Evolutionary conservation across 2,797 vertebrate species (phyloP).

Genomic region (Anniella stebbinsi): DNA sequence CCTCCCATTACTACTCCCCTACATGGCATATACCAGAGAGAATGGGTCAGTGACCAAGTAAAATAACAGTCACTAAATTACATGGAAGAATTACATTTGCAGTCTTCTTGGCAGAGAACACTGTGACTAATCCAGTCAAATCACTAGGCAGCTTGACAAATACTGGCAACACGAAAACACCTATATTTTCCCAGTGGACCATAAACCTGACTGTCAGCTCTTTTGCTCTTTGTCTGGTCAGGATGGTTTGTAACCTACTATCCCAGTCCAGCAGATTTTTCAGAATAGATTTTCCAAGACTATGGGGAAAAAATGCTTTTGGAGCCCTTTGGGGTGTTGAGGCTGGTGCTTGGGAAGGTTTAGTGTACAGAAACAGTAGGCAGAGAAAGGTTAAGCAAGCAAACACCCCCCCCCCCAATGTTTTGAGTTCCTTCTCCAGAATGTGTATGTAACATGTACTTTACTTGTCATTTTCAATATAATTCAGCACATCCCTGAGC

Average conservation of each 20-base stretch:
- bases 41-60: neutral
- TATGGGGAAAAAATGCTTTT: neutral
- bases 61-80: neutral
- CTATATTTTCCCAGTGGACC: neutral
- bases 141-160: neutral
- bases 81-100: neutral
- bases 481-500: neutral
- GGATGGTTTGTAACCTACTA: neutral
- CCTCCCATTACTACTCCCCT: neutral
- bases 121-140: conserved; percentile 3
- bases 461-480: neutral
- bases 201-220: neutral
- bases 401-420: neutral
- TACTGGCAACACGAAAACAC: neutral
- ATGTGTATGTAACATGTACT: neutral
- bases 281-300: neutral
- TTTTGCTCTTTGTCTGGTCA: neutral
- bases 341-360: neutral
- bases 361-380: neutral
- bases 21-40: neutral
- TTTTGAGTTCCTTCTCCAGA: neutral
- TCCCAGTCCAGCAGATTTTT: neutral
- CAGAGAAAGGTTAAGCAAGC: neutral
- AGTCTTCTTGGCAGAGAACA: neutral
- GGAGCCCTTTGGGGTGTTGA: neutral